phyloP scores from a whole-genome alignment of 2,888 invertebrate species.

The Ormyrus nitidulus region DNA sequence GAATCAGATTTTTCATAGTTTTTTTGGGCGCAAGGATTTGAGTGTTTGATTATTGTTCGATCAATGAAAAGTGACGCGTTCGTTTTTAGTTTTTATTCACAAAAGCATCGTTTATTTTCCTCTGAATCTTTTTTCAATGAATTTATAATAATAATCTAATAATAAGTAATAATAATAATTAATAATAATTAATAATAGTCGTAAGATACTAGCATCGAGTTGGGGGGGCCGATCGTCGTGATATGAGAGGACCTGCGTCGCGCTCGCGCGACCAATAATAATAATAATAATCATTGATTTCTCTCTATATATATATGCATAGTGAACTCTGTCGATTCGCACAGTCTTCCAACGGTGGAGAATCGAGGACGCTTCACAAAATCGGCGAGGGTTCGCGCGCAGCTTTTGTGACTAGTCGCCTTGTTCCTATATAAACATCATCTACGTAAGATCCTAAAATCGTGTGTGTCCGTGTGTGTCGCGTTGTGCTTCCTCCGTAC shows the following conservation, averaged over 20 bases:
- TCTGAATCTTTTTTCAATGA: slow-evolving; percentile 72
- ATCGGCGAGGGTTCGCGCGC: slow-evolving; percentile 56
- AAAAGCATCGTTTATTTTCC: slow-evolving; percentile 75
- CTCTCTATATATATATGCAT: slow-evolving; percentile 54
- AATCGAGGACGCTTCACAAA: slow-evolving; percentile 58
- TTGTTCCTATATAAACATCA: slow-evolving; percentile 48
- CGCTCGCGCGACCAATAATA: slow-evolving; percentile 55
- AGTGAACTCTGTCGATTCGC: slow-evolving; percentile 49
- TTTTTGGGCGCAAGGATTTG: slow-evolving; percentile 55
- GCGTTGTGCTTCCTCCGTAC: not conserved
- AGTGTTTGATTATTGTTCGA: slow-evolving; percentile 55
- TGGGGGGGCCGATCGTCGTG: slow-evolving; percentile 60
- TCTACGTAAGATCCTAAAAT: slow-evolving; percentile 40
- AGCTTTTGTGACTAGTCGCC: slow-evolving; percentile 58
- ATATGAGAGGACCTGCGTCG: slow-evolving; percentile 57
- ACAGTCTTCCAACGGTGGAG: slow-evolving; percentile 53
- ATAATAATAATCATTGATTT: slow-evolving; percentile 60
- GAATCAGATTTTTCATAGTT: slow-evolving; percentile 9
- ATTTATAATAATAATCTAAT: slow-evolving; percentile 72
- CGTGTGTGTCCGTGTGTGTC: slow-evolving; percentile 30
- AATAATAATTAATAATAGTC: slow-evolving; percentile 65
- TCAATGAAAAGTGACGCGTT: slow-evolving; percentile 56
- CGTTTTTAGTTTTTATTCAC: slow-evolving; percentile 69
- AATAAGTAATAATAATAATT: slow-evolving; percentile 63
- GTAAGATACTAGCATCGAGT: slow-evolving; percentile 66